Base-by-base conservation (phyloP, 1,140 invertebrate genomes). In the Lepidurus apus region DNA sequence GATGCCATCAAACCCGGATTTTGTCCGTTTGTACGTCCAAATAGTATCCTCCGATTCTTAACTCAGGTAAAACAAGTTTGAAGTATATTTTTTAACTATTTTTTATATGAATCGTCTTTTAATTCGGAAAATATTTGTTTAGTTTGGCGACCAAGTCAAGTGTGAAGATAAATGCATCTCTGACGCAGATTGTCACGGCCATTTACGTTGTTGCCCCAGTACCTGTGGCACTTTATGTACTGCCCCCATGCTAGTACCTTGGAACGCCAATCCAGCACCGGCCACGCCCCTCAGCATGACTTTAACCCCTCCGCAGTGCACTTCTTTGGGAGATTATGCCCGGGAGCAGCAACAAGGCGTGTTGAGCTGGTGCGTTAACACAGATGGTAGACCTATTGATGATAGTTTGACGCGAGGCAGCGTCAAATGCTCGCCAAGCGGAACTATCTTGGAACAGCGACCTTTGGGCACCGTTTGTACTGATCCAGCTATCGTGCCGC, bases 301-400 rank as follows among this genome's bases (percentile, higher is more conserved):
- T 42, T 78, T 83, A 17, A 74, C 80, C 24, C 82, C 84, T 43
- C 85, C 85, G 4, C 77, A 80, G 7, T 86, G 85, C 81, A 80
- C 80, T 11, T 74, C 79, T 24, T 81, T 82, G 77, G 85, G 84
- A 8, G 81, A 81, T 0, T 86, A 84, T 77, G 79, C 81, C 7
- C 80, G 81, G 11, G 81, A 82, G 34, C 85, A 86, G 79, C 80
- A 81, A 17, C 83, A 84, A 80, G 84, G 83, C 21, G 83, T 83
- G 21, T 80, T 85, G 8, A 80, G 80, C 10, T 86, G 84, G 85
- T 86, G 85, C 79, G 84, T 86, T 6, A 82, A 84, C 73, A 34
- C 81, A 9, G 79, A 81, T 42, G 85, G 85, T 65, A 79, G 79
- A 45, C 84, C 85, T 7, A 73, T 84, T 26, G 81, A 83, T 45